Base-by-base conservation (phyloP, 2,113 vertebrate genomes). In the Pseudolaguvia tuberculata region DNA sequence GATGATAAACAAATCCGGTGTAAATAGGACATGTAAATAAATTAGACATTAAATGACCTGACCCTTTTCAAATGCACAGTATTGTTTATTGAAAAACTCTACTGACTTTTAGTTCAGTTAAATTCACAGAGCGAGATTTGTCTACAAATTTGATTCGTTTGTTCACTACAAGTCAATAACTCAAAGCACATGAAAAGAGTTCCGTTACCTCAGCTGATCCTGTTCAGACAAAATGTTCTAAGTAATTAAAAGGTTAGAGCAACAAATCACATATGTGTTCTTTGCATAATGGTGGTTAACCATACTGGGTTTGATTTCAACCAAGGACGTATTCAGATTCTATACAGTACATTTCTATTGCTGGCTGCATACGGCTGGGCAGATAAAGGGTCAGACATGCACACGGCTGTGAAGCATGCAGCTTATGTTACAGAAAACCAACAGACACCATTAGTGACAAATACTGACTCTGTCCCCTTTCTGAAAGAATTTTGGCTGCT, bases 391-490 rank as follows among this genome's bases (percentile, higher is more conserved):
- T 66, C 35, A 63, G 17, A 14, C 67, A 77, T 77, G 68, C 59
- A 77, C 35, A 63, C 39, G 5, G 52, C 18, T 11, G 53, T 75
- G 62, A 68, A 68, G 53, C 25, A 9, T 69, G 52, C 53, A 57
- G 13, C 31, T 70, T 11, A 62, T 66, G 59, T 72, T 23, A 62
- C 23, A 47, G 52, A 12, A 63, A 65, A 65, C 14, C 53, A 55
- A 76, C 15, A 18, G 35, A 23, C 39, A 73, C 42, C 42, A 70
- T 53, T 50, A 15, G 63, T 80, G 75, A 70, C n/a, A 62, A 23
- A 20, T 62, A 21, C 53, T 66, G 7, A 56, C 63, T 57, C 56
- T 50, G n/a, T 77, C 56, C 72, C 55, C 52, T 31, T 59, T 63
- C 27, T 9, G 10, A 18, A 14, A 25, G 17, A 62, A 69, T 17